Percentiles rank a stretch among this genome's conserved stretches.
These are phyloP conservation scores for Heliconius melpomene DNA, from an alignment of 1,140 invertebrate species.

Conservation along the genomic window DNA sequence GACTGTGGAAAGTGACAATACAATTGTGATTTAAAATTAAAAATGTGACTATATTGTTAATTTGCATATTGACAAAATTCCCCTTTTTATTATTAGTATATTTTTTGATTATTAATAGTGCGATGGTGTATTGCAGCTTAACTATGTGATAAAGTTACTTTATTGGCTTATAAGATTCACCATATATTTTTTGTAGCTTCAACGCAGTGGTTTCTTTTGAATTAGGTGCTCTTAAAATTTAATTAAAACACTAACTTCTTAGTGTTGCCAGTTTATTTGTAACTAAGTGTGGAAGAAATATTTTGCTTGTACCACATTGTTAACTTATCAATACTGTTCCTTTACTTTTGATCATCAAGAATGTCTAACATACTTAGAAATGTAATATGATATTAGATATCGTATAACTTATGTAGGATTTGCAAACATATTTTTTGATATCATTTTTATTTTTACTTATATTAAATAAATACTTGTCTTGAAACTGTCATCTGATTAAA, in stretches of 20 bases:
- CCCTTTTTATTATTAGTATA: background rate
- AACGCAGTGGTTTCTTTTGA: background rate
- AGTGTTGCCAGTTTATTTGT: background rate
- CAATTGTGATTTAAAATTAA: constrained; percentile 21
- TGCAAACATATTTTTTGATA: constrained; percentile 4
- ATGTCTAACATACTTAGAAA: background rate
- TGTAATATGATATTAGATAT: background rate
- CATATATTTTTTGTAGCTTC: background rate
- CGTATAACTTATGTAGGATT: background rate
- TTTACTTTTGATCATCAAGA: background rate
- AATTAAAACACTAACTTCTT: background rate
- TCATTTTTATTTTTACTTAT: background rate
- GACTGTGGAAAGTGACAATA: constrained; percentile 16
- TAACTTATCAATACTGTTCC: background rate
- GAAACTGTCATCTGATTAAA: background rate
- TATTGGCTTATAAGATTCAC: background rate
- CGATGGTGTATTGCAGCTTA: background rate
- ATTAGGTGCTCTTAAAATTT: background rate
- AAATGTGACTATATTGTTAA: background rate
- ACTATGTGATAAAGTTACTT: constrained; percentile 13
- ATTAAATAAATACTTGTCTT: background rate
- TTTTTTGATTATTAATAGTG: background rate
- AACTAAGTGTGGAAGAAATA: background rate
- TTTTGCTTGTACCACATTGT: background rate
- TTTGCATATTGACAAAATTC: background rate